Base-by-base conservation (phyloP, 2,888 invertebrate genomes). In the Hypsopygia costalis region DNA sequence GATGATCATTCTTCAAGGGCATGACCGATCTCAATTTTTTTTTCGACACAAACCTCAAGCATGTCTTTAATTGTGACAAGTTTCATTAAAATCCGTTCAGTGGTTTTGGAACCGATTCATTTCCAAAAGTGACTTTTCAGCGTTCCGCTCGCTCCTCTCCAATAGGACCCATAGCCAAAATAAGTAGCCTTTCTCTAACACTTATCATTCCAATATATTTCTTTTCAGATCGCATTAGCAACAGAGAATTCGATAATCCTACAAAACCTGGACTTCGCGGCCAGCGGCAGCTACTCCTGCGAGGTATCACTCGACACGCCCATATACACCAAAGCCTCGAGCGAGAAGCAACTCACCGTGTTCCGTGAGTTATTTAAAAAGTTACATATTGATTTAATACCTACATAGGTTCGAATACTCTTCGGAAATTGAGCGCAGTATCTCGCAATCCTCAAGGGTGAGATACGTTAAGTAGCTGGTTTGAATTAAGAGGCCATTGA, bases 271-370 rank as follows among this genome's bases (percentile, higher is more conserved):
- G 92, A 93, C 77, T 93, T 93, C 72, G 91, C 91, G 41, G 93
- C 94, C 44, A 92, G 92, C 48, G 94, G 93, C 52, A 88, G 81
- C 51, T 95, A 94, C 81, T 92, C 92, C 35, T 95, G 94, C 69
- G 92, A 93, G 62, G 94, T 94, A 25, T 92, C 94, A 41, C 91
- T 93, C 68, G 91, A 93, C 69, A 91, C 93, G 30, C 93, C 94
- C 48, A 94, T 94, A 75, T 94, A 91, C 85, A 93, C 93, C 40
- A 93, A 93, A 77, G 91, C 92, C 45, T 93, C 94, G 32, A 90
- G 90, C 43, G 90, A 90, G 62, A 92, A 92, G 70, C 92, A 92
- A 65, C 90, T 94, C 55, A 93, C 92, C 53, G 93, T 94, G 49
- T 94, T 94, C 81, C 93, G 94, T 94, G 78, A 91, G 93, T 90